A percentile compares a stretch with the other conserved stretches of the same genome.
phyloP scores from a whole-genome alignment of 2,888 invertebrate genomes.

The Mesopsocus fuscifrons region DNA sequence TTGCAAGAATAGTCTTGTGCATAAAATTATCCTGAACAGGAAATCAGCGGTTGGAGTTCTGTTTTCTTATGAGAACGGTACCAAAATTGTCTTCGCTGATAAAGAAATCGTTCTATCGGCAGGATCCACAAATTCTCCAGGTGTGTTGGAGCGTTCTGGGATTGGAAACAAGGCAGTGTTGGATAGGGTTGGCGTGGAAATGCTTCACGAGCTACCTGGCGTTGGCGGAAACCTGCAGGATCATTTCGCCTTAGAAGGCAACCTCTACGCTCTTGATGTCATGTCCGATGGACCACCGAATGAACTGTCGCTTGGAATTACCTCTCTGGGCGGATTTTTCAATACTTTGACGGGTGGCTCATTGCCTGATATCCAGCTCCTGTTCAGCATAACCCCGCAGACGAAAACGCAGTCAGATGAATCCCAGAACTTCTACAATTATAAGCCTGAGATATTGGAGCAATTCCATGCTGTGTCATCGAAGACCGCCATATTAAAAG shows the following conservation, averaged over 20 bases:
- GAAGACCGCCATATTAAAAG: no score
- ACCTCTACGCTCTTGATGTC: not conserved
- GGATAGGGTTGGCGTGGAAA: conserved; percentile 29
- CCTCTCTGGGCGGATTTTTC: no score
- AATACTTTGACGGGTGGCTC: no score
- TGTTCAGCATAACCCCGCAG: no score
- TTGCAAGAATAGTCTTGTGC: conserved; percentile 19
- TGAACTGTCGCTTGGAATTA: no score
- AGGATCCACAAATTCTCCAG: conserved; percentile 63
- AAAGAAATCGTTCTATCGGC: conserved; percentile 54
- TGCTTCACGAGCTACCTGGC: conserved; percentile 33
- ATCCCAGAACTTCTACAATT: no score
- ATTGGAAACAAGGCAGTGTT: conserved; percentile 41
- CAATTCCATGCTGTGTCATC: no score
- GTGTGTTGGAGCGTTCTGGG: conserved; percentile 62
- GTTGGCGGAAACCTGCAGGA: conserved; percentile 45
- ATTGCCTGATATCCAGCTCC: no score
- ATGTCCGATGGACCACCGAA: no score
- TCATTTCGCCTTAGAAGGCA: conserved; percentile 22
- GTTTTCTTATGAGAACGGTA: conserved; percentile 29
- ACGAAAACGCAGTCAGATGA: no score
- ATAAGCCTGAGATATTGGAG: no score
- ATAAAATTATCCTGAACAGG: conserved; percentile 18
- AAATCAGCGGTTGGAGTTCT: conserved; percentile 35
- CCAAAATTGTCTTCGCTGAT: conserved; percentile 32